Percentiles rank a stretch among this genome's conserved stretches.
These are phyloP conservation scores for Mantis religiosa DNA, from an alignment of 2,888 invertebrate genomes.

Conservation along the genomic window DNA sequence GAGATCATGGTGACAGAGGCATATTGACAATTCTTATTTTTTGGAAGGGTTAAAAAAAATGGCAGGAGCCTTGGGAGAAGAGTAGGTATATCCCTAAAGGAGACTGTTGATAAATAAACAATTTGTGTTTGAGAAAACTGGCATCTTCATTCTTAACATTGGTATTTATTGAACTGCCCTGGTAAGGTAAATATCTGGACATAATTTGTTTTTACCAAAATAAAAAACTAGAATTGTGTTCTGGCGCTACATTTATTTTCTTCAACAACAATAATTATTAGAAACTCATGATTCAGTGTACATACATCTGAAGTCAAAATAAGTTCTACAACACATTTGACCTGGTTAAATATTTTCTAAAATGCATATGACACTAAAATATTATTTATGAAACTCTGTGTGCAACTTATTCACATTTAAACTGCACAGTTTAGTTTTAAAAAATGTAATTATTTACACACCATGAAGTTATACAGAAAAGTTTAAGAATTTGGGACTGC, in stretches of 20 bases:
- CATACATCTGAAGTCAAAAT: background rate
- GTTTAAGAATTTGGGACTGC: too few species aligned
- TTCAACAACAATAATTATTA: background rate
- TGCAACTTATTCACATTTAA: background rate
- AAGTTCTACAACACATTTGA: background rate
- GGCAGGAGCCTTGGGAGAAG: too few species aligned
- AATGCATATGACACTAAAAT: background rate
- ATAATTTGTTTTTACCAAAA: background rate
- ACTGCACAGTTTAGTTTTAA: background rate
- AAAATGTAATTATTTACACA: background rate
- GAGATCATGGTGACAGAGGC: too few species aligned
- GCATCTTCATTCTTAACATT: too few species aligned
- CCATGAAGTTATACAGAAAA: background rate
- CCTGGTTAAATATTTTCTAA: background rate
- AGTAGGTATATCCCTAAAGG: too few species aligned
- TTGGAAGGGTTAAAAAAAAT: too few species aligned
- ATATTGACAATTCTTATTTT: too few species aligned
- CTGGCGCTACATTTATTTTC: background rate
- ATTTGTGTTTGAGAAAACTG: too few species aligned
- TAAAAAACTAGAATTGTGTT: background rate
- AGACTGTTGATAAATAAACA: too few species aligned
- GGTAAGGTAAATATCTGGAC: too few species aligned
- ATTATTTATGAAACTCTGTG: background rate
- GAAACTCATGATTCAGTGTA: background rate
- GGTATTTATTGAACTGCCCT: too few species aligned